Base-by-base conservation (phyloP, 2,888 invertebrate genomes). In the Lasioglossum pauxillum region DNA sequence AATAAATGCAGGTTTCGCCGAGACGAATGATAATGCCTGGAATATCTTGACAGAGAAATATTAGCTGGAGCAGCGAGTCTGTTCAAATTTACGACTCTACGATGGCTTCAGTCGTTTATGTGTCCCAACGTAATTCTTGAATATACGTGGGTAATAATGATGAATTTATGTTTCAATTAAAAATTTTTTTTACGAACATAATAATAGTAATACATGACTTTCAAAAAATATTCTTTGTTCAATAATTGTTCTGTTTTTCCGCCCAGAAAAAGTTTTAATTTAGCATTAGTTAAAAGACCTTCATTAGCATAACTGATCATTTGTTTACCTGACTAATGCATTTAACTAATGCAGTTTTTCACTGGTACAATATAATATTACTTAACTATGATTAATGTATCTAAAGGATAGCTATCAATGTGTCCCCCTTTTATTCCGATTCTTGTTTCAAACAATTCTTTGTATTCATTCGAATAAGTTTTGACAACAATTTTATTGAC, bases 21-120 rank as follows among this genome's bases (percentile, higher is more conserved):
- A 76, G 71, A 72, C 38, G 41, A 72, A 72, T 72, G 41, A 41
- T 72, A 38, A 72, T 72, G 71, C 71, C 71, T 35, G 60, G 60
- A n/a, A 41, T 46, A 41, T 73, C 73, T 73, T 41, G 73, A 44
- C 41, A 35, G 67, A 67, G 67, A 67, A 67, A 67, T 67, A 67
- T 67, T 67, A 67, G 67, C 67, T 38, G 35, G 31, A 35, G 67
- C 67, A 35, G 67, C 67, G 67, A 35, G 67, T 35, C 67, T 27
- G 27, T 35, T 67, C 35, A 23, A 67, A 67, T 67, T 35, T 67
- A 67, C 35, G 35, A 3, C 35, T 67, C 67, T 16, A 4, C 35
- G 35, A 67, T 67, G 35, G 31, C 67, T 67, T 35, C 35, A 35
- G 35, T 23, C 31, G 31, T 67, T 67, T 23, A 35, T 35, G 35